phyloP scores from a whole-genome alignment of 2,888 invertebrate genomes.

The Silvanus unidentatus region DNA sequence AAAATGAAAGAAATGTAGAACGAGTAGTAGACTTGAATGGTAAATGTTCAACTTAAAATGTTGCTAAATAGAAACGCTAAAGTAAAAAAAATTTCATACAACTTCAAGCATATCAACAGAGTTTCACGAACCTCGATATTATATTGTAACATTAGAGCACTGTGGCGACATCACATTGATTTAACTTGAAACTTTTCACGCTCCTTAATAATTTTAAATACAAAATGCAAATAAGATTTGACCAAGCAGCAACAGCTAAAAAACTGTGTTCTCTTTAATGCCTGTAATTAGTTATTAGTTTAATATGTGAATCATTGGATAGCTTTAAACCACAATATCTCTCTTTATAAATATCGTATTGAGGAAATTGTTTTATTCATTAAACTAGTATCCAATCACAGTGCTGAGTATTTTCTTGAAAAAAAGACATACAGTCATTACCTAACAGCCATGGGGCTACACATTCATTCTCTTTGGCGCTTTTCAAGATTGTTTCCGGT shows the following conservation, averaged over 20 bases:
- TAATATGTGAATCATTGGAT: too few species aligned
- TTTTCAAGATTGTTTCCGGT: slow-evolving; percentile 97
- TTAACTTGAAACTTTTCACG: neutral
- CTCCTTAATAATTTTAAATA: too few species aligned
- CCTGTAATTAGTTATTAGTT: too few species aligned
- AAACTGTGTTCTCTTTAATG: too few species aligned
- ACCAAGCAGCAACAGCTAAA: too few species aligned
- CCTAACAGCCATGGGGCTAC: slow-evolving; percentile 99
- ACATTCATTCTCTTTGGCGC: slow-evolving; percentile 92
- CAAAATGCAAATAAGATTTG: too few species aligned
- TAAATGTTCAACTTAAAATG: slow-evolving; percentile 2
- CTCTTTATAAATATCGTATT: too few species aligned
- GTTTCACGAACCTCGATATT: neutral
- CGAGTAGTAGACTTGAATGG: slow-evolving; percentile 1
- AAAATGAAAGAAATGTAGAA: neutral
- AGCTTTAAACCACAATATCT: too few species aligned
- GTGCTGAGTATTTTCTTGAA: slow-evolving; percentile 4
- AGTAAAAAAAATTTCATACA: too few species aligned
- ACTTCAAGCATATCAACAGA: neutral
- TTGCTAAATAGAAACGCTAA: neutral
- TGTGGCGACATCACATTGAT: slow-evolving; percentile 19
- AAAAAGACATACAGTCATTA: slow-evolving; percentile 52
- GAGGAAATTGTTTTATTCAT: too few species aligned
- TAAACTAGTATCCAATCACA: too few species aligned
- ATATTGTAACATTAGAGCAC: slow-evolving; percentile 4